Base-by-base conservation (phyloP, 2,113 vertebrate genomes). In the Mobula birostris region DNA sequence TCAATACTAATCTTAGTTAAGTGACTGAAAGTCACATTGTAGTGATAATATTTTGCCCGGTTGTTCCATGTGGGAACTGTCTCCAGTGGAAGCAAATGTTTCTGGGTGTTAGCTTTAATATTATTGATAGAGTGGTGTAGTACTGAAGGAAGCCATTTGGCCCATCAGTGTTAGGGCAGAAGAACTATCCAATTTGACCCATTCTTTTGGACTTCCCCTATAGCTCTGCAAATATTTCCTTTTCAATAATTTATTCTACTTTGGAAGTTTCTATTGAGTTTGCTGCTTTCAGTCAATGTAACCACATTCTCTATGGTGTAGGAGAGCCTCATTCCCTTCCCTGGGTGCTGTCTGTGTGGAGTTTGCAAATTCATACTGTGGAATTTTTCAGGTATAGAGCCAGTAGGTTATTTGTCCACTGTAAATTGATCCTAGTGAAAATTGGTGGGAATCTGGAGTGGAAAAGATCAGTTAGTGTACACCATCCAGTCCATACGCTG, bases 1-100 rank as follows among this genome's bases (percentile, higher is more conserved):
- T 98, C 97, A 98, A 97, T 97, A 97, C 97, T 97, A 97, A 97
- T 97, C 97, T 97, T 97, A 97, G 97, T 96, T 97, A 96, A 97
- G 97, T 97, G 97, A 97, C 97, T 97, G 97, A 96, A 97, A 97
- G 97, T 97, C 97, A 97, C 97, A 96, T 97, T 97, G 97, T 97
- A 96, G 97, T 97, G 96, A 96, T 97, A 97, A 97, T 97, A 97
- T 97, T 97, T 97, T 95, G 96, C 96, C 96, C 96, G 96, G 96
- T 96, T 96, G 5, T 96, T 97, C 96, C 95, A 94, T 97, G 97
- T 97, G 96, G 96, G 97, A 97, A 97, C 96, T 96, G 95, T 74
- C 94, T 96, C 96, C 96, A 96, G 96, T 97, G 96, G 96, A 96
- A 97, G 97, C 96, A 96, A 96, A 94, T 96, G 95, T 96, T 95